Evolutionary conservation across 2,797 vertebrate species (phyloP), one percentile per base, ranked within the genome.

Genomic region (Euthynnus affinis): DNA sequence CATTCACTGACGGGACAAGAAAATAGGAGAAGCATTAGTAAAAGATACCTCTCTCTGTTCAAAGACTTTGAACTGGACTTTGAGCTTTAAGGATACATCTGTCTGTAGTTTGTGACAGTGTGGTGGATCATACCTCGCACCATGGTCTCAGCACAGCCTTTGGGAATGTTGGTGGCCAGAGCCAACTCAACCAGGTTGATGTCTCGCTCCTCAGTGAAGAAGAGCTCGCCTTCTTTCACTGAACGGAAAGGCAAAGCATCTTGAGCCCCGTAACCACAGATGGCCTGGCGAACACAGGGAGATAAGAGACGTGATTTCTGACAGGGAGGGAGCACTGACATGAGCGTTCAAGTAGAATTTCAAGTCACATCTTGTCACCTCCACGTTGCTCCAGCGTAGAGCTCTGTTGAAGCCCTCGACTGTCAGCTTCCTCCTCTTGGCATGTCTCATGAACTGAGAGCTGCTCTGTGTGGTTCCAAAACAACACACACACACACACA

Each of bases 401-500:
- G 97, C 97, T 82, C 96, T 92, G 93, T 98, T 99, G 58, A 99
- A 97, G 80, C 98, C 98, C 78, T 98, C 98, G 18, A 97, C 97
- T 0, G 96, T 98, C 81, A 99, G 95, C 78, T 96, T 97, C 71
- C 96, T 93, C 20, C 98, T 94, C 68, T 96, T 97, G 4, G 97
- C 97, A 1, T 99, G 98, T 55, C 96, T 96, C 95, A 98, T 96
- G 76, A 97, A 98, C 89, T 99, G 98, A 17, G 97, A 97, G 65
- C 97, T 97, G 83, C 96, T 97, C 98, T 99, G 89, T 73, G 37
- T 15, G 18, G 56, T 25, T 29, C 13, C 62, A 51, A 37, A 23
- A 62, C 25, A 9, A 12, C 22, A 17, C 14, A 51, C 1, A 25
- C 1, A 61, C 40, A 57, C 23, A 25, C 1, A 61, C 40, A 57